Evolutionary conservation across 1,140 invertebrate genomes (phyloP).

Genomic region (Cyphomyrmex costatus): DNA sequence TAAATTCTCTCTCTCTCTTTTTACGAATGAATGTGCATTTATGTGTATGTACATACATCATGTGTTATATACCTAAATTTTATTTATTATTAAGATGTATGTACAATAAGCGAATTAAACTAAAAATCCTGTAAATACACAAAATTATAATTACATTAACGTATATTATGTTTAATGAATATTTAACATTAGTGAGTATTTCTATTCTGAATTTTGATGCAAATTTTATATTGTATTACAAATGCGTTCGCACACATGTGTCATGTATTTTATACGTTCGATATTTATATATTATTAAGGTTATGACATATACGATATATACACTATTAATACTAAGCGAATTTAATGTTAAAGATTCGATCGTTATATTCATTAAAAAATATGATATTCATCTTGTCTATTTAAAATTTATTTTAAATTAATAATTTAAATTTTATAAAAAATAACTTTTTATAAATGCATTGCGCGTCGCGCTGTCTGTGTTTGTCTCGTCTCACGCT

Average conservation of each 20-base stretch:
- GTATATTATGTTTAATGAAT: not conserved
- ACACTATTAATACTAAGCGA: too few species aligned
- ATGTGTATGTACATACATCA: not conserved
- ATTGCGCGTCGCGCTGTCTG: too few species aligned
- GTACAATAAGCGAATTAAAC: not conserved
- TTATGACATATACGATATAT: not conserved
- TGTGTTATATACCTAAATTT: not conserved
- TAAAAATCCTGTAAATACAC: not conserved
- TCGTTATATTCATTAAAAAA: not conserved
- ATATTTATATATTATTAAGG: not conserved
- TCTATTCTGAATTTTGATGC: not conserved
- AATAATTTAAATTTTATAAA: too few species aligned
- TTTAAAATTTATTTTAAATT: too few species aligned
- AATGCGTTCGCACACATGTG: too few species aligned
- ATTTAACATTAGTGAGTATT: not conserved
- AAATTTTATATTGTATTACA: not conserved
- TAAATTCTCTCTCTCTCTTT: not conserved
- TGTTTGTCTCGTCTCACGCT: too few species aligned
- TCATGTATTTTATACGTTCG: too few species aligned
- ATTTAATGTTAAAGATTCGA: not conserved
- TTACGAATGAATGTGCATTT: not conserved
- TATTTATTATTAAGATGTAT: not conserved
- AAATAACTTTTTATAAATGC: too few species aligned
- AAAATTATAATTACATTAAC: constrained; percentile 4
- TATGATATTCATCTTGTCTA: too few species aligned